These are phyloP conservation scores for Plagodis dolabraria DNA, from an alignment of 2,888 invertebrate species.

Conservation along the genomic window DNA sequence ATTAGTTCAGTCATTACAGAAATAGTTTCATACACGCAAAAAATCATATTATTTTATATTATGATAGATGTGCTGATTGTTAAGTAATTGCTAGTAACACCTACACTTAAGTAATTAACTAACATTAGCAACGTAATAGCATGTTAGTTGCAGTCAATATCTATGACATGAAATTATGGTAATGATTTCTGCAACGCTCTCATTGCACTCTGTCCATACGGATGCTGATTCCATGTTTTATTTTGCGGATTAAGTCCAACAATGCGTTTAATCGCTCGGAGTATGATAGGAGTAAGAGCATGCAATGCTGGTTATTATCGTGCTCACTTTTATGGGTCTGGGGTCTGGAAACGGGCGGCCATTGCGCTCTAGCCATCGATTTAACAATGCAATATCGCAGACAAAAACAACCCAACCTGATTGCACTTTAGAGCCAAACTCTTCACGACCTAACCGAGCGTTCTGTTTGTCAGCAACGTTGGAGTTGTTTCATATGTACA, in stretches of 20 bases:
- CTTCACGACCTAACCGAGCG: slow-evolving; percentile 9
- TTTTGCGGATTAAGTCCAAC: slow-evolving; percentile 54
- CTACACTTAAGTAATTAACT: too few species aligned
- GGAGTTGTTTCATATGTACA: slow-evolving; percentile 5
- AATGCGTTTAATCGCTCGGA: slow-evolving; percentile 54
- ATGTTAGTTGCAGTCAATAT: too few species aligned
- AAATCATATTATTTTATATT: too few species aligned
- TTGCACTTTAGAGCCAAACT: slow-evolving; percentile 52
- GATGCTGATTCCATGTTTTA: slow-evolving; percentile 38
- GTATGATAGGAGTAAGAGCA: slow-evolving; percentile 49
- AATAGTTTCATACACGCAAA: too few species aligned
- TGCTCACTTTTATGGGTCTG: slow-evolving; percentile 69
- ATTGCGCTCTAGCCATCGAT: slow-evolving; percentile 69
- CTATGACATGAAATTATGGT: too few species aligned
- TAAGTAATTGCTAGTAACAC: too few species aligned
- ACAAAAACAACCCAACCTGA: slow-evolving; percentile 65
- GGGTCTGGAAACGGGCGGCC: slow-evolving; percentile 60
- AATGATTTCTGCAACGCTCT: not conserved
- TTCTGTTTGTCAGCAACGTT: slow-evolving; percentile 5
- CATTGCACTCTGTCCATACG: not conserved
- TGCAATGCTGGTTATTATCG: slow-evolving; percentile 60
- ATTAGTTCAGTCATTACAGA: too few species aligned
- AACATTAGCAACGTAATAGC: too few species aligned
- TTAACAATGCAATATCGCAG: slow-evolving; percentile 67
- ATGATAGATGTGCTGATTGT: too few species aligned